Percentiles rank a stretch among this genome's conserved stretches.
These are phyloP conservation scores for Neosalanx taihuensis DNA, from an alignment of 2,797 vertebrate genomes.

Conservation along the genomic window DNA sequence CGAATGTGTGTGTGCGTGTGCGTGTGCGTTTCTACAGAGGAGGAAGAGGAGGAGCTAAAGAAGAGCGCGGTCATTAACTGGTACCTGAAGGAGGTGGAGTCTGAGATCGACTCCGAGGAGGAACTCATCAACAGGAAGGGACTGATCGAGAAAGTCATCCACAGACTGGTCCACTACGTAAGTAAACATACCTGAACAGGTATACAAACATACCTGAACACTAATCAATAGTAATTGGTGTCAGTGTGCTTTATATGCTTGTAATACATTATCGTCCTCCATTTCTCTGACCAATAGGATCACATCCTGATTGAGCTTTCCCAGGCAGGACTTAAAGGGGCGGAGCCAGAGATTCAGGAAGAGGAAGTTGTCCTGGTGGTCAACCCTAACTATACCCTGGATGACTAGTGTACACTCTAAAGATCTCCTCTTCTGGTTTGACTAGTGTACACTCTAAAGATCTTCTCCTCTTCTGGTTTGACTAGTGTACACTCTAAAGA, in stretches of 20 bases:
- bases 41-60: conserved; percentile 87
- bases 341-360: conserved; percentile 73
- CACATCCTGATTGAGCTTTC: conserved; percentile 95
- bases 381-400: conserved; percentile 94
- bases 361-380: conserved; percentile 88
- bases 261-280: neutral
- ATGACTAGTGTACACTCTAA: conserved; percentile 73
- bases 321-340: conserved; percentile 83
- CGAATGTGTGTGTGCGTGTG: neutral
- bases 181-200: conserved; percentile 52
- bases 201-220: neutral
- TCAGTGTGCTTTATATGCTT: too few relatives aligned
- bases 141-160: conserved; percentile 94
- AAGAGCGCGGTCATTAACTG: conserved; percentile 93
- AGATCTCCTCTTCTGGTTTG: too few relatives aligned
- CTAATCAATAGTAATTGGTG: too few relatives aligned
- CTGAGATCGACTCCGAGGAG: conserved; percentile 95
- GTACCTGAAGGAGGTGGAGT: conserved; percentile 98
- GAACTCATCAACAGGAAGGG: conserved; percentile 92
- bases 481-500: too few relatives aligned
- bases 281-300: conserved; percentile 74
- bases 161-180: conserved; percentile 93
- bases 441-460: too few relatives aligned
- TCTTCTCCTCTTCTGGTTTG: too few relatives aligned
- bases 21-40: conserved; percentile 68